Percentiles rank a stretch among this genome's conserved stretches.
phyloP scores from a whole-genome alignment of 2,797 vertebrate species.

The Trachops cirrhosus region DNA sequence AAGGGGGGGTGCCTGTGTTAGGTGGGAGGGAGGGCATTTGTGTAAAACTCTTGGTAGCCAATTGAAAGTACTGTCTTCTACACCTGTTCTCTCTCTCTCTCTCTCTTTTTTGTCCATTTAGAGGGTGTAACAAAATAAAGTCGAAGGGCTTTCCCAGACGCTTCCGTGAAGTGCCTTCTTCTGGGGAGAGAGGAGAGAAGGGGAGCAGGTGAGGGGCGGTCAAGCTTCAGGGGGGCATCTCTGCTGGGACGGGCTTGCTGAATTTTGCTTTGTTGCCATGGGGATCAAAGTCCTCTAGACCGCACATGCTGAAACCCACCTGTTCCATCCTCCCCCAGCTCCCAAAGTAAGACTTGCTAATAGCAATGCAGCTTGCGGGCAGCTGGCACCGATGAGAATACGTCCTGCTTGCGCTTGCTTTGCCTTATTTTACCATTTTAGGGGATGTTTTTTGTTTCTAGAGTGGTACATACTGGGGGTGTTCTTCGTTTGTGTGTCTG shows the following conservation, averaged over 20 bases:
- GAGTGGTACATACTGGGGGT: not conserved
- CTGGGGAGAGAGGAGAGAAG: slow-evolving; percentile 78
- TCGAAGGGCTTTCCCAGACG: slow-evolving; percentile 77
- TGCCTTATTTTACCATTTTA: not conserved
- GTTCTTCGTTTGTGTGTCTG: not conserved
- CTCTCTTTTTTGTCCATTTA: slow-evolving; percentile 70
- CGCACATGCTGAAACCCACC: not conserved
- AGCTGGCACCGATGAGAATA: not conserved
- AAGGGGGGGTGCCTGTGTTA: not conserved
- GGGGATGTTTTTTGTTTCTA: not conserved
- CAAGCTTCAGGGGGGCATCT: slow-evolving; percentile 66
- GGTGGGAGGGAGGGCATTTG: not conserved
- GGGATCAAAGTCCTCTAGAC: not conserved
- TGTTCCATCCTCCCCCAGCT: not conserved
- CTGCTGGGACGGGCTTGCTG: slow-evolving; percentile 61
- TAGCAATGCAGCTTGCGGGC: not conserved
- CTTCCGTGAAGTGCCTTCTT: slow-evolving; percentile 77
- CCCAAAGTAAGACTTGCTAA: not conserved
- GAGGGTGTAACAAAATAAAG: slow-evolving; percentile 78
- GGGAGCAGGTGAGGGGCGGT: slow-evolving; percentile 76
- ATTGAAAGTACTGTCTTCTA: slow-evolving; percentile 68
- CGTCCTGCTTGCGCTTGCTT: slow-evolving; percentile 21
- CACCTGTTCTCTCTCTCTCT: slow-evolving; percentile 63
- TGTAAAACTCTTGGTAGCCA: slow-evolving; percentile 27
- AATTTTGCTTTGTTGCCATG: slow-evolving; percentile 70